Evolutionary conservation across 1,140 invertebrate genomes (phyloP).

Genomic region (Augochlora pura): DNA sequence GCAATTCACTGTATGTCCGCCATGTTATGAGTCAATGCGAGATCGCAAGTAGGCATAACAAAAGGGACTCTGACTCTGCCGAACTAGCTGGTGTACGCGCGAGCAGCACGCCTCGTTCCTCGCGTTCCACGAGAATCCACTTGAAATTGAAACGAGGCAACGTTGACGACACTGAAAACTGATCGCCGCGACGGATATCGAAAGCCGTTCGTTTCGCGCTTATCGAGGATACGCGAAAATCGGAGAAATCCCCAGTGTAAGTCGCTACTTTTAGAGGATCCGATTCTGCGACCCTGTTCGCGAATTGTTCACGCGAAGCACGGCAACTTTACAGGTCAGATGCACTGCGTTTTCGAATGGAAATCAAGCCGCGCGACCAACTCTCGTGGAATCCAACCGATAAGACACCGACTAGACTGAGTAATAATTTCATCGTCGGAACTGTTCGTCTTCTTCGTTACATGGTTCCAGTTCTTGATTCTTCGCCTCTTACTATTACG

Average conservation of each 20-base stretch:
- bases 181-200: background rate
- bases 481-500: too few relatives aligned
- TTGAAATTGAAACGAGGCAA: background rate
- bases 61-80: too few relatives aligned
- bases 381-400: constrained; percentile 20
- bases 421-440: too few relatives aligned
- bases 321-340: constrained; percentile 2
- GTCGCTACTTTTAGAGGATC: background rate
- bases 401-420: background rate
- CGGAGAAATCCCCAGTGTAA: background rate
- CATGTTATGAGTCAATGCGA: too few relatives aligned
- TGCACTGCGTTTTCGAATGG: constrained; percentile 14
- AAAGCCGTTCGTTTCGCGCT: background rate
- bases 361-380: constrained; percentile 1
- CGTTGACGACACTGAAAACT: background rate
- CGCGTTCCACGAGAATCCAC: background rate
- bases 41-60: too few relatives aligned
- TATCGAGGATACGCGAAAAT: background rate
- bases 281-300: background rate
- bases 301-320: constrained; percentile 17
- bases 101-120: too few relatives aligned
- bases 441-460: background rate
- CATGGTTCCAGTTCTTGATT: background rate
- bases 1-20: too few relatives aligned
- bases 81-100: too few relatives aligned